Base-by-base conservation (phyloP, 2,113 vertebrate species). In the Chinchilla lanigera region DNA sequence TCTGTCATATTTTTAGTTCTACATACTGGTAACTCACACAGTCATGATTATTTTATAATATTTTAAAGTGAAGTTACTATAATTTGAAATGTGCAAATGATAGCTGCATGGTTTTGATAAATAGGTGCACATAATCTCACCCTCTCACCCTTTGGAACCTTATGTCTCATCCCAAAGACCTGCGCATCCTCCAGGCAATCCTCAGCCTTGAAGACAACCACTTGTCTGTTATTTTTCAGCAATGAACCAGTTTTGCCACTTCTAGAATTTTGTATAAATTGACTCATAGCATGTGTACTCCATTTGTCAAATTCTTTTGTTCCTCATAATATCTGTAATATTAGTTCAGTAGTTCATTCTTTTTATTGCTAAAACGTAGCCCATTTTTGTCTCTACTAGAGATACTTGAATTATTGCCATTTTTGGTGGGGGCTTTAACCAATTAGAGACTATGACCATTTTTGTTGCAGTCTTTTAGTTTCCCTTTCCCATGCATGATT, bases 81-180 rank as follows among this genome's bases (percentile, higher is more conserved):
- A 28, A 35, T 94, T 47, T 56, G 13, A 86, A 89, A 73, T 44
- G 1, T 30, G 73, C 47, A 71, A 75, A 61, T 80, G 20, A 47
- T 35, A 58, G 17, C 78, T 47, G 22, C 26, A 67, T 11, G 56
- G 12, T 38, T 81, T 81, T 54, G 28, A 73, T 54, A 89, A 85
- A 47, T 30, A 65, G 11, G 22, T 17, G 14, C 44, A 9, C 5
- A 20, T 10, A 71, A 61, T 13, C 28, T 82, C 35, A 61, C 4
- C 0, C 4, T 28, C n/a, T 30, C 3, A 28, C 20, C 2, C n/a
- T 24, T 1, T 3, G 60, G 41, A 93, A 24, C 19, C 6, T 47
- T 7, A 10, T 11, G 28, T 24, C 14, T 93, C 61, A 50, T 33
- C 20, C 10, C 41, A 33, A 35, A 58, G 56, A 50, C 2, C 13